These are phyloP conservation scores for Drosophila equinoxialis DNA, from an alignment of 1,140 invertebrate species.

Conservation along the genomic window DNA sequence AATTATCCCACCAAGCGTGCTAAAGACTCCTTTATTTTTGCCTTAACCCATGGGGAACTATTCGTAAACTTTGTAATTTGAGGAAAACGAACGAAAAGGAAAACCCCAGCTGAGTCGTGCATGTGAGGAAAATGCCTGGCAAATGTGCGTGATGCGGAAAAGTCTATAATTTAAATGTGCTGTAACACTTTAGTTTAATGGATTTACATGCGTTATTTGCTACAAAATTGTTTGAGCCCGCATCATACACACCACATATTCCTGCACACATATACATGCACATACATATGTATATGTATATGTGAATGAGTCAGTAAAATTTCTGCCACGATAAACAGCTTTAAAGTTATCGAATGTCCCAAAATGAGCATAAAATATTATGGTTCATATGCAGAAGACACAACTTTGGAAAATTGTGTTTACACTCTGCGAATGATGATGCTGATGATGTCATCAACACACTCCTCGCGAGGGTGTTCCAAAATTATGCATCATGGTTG, in stretches of 20 bases:
- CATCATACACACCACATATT: neutral
- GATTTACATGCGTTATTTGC: constrained; percentile 38
- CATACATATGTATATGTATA: neutral
- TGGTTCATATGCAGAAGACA: constrained; percentile 29
- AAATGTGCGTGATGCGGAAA: constrained; percentile 19
- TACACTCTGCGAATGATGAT: constrained; percentile 37
- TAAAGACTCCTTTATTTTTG: constrained; percentile 1
- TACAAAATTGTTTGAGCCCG: constrained; percentile 14
- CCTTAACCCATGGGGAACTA: constrained; percentile 6
- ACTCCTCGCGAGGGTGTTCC: constrained; percentile 27
- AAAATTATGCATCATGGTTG: constrained; percentile 49
- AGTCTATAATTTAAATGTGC: constrained; percentile 41
- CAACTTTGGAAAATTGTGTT: constrained; percentile 38
- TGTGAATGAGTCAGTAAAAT: constrained; percentile 31
- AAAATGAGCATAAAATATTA: constrained; percentile 53
- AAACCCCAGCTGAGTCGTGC: constrained; percentile 2
- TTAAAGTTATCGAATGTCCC: constrained; percentile 39
- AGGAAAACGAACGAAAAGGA: constrained; percentile 8
- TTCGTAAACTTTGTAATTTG: constrained; percentile 18
- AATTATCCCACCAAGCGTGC: constrained; percentile 6
- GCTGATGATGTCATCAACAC: constrained; percentile 38
- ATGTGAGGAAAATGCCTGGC: neutral
- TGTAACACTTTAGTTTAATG: constrained; percentile 53
- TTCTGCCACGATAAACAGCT: constrained; percentile 28
- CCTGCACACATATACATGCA: neutral